Evolutionary conservation across 2,888 invertebrate genomes (phyloP).

Genomic region (Mongoloraphidia duomilia): DNA sequence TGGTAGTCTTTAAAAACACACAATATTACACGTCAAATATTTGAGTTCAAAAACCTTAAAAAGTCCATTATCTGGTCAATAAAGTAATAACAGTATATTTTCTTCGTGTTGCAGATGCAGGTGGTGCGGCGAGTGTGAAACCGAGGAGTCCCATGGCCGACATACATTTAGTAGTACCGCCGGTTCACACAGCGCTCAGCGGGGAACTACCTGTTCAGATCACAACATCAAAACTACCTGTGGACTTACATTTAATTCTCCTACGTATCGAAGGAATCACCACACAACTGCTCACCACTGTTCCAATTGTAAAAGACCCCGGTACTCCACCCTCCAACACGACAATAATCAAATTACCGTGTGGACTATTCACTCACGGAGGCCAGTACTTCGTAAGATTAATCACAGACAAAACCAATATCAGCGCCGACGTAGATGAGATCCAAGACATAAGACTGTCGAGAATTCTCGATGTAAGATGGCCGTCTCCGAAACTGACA

Average conservation of each 20-base stretch:
- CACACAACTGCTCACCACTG: constrained; percentile 24
- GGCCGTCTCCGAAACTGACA: constrained; percentile 60
- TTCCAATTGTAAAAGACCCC: constrained; percentile 14
- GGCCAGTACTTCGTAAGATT: constrained; percentile 46
- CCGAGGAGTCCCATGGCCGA: not conserved
- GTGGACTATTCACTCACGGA: constrained; percentile 59
- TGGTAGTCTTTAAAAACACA: no score
- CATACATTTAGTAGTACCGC: constrained; percentile 50
- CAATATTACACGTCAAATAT: no score
- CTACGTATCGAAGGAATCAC: constrained; percentile 31
- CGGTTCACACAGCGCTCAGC: constrained; percentile 60
- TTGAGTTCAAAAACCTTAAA: no score
- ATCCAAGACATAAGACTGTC: constrained; percentile 20
- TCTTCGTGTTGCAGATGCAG: no score
- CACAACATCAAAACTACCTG: constrained; percentile 28
- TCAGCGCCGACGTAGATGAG: constrained; percentile 17
- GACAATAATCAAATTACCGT: constrained; percentile 42
- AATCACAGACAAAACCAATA: constrained; percentile 14
- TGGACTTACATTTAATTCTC: constrained; percentile 25
- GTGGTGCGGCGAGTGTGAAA: not conserved
- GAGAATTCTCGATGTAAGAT: constrained; percentile 60
- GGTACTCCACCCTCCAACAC: constrained; percentile 18
- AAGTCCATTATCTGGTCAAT: no score
- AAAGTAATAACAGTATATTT: no score
- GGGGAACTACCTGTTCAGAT: constrained; percentile 65